phyloP scores from a whole-genome alignment of 2,888 invertebrate genomes.

The Hololepta plana region DNA sequence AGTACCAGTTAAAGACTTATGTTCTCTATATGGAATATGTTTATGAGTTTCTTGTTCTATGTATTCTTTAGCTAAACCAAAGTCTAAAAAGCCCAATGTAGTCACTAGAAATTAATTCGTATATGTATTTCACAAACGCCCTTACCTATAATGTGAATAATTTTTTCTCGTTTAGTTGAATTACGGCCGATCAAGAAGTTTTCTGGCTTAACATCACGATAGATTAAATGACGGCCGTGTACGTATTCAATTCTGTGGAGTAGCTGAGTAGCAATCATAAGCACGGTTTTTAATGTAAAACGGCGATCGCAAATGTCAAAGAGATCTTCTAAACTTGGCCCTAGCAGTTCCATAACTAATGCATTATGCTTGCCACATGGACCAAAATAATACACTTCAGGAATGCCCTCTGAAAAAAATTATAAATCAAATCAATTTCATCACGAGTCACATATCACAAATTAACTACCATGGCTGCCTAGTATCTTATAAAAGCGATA shows the following conservation, averaged over 20 bases:
- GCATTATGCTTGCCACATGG: slow-evolving; percentile 60
- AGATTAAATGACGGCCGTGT: slow-evolving; percentile 96
- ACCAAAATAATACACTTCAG: slow-evolving; percentile 56
- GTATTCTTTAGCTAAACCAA: slow-evolving; percentile 99
- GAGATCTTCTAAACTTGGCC: slow-evolving; percentile 54
- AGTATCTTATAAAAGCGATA: slow-evolving; percentile 99
- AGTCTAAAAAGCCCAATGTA: slow-evolving; percentile 47
- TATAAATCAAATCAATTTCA: not conserved
- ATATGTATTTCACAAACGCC: not conserved
- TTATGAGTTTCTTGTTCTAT: slow-evolving; percentile 99
- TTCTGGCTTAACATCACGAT: slow-evolving; percentile 98
- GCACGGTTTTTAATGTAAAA: slow-evolving; percentile 52
- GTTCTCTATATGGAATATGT: slow-evolving; percentile 99
- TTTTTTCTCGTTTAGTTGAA: slow-evolving; percentile 93
- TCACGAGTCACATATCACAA: not conserved
- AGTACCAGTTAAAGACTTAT: slow-evolving; percentile 99
- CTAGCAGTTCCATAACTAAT: slow-evolving; percentile 53
- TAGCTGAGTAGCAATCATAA: slow-evolving; percentile 54
- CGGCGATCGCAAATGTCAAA: slow-evolving; percentile 53
- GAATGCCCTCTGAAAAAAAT: slow-evolving; percentile 32
- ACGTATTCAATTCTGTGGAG: slow-evolving; percentile 97
- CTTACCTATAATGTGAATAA: slow-evolving; percentile 94
- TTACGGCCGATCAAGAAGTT: slow-evolving; percentile 98
- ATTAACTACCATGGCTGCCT: slow-evolving; percentile 56
- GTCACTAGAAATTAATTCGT: slow-evolving; percentile 7